Evolutionary conservation across 1,140 invertebrate genomes (phyloP).

Genomic region (Leptopilina clavipes): DNA sequence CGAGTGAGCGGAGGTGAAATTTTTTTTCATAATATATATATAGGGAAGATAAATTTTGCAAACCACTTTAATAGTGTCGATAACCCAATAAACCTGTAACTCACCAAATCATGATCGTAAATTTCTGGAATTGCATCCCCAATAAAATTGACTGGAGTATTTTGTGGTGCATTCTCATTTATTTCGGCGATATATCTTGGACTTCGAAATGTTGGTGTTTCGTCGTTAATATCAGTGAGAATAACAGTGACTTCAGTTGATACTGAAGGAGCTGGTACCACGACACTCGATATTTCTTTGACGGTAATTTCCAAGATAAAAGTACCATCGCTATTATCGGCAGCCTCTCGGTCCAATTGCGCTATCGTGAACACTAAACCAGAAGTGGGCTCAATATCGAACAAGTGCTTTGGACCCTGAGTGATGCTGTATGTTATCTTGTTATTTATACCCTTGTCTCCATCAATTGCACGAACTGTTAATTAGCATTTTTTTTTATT

Average conservation of each 20-base stretch:
- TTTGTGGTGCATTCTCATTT: constrained; percentile 92
- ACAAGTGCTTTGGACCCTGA: constrained; percentile 80
- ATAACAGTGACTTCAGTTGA: constrained; percentile 94
- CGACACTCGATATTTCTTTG: constrained; percentile 76
- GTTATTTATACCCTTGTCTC: constrained; percentile 93
- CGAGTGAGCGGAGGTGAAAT: too few species aligned
- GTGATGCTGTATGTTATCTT: constrained; percentile 88
- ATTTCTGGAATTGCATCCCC: constrained; percentile 89
- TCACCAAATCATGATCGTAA: constrained; percentile 93
- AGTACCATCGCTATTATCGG: constrained; percentile 85
- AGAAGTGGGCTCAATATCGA: constrained; percentile 86
- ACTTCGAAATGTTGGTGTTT: constrained; percentile 89
- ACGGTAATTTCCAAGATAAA: constrained; percentile 91
- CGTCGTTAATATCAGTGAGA: constrained; percentile 96
- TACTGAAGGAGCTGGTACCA: constrained; percentile 81
- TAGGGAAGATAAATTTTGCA: too few species aligned
- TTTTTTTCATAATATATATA: too few species aligned
- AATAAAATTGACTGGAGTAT: constrained; percentile 91
- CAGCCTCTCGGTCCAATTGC: constrained; percentile 88
- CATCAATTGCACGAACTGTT: constrained; percentile 91
- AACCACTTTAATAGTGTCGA: too few species aligned
- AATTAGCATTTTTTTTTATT: constrained; percentile 50
- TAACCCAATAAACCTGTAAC: constrained; percentile 40
- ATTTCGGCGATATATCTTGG: constrained; percentile 89
- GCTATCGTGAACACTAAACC: constrained; percentile 87